These are phyloP conservation scores for Hofmannophila pseudospretella DNA, from an alignment of 2,888 invertebrate genomes.

Conservation along the genomic window DNA sequence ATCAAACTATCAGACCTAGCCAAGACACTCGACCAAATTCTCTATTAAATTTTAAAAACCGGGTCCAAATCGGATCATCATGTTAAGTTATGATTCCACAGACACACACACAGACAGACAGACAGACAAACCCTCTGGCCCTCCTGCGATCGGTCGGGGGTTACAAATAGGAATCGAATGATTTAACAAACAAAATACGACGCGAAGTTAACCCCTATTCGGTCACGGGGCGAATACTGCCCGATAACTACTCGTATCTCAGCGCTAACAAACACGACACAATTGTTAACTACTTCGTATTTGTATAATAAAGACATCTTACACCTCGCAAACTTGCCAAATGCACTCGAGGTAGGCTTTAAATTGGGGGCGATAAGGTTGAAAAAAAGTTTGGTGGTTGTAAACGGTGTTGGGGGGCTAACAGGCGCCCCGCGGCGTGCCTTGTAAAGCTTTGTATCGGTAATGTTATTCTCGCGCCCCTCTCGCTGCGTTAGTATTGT, in stretches of 20 bases:
- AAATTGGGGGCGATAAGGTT: constrained; percentile 11
- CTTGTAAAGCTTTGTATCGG: constrained; percentile 46
- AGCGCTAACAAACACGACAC: constrained; percentile 26
- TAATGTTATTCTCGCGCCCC: constrained; percentile 46
- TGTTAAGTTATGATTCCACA: too few species aligned
- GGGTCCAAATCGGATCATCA: too few species aligned
- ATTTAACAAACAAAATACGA: not conserved
- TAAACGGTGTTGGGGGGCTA: constrained; percentile 19
- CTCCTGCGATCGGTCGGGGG: too few species aligned
- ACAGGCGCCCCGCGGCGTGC: constrained; percentile 51
- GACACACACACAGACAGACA: too few species aligned
- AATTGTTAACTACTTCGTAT: constrained; percentile 35
- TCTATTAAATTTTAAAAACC: too few species aligned
- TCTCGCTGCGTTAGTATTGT: constrained; percentile 28
- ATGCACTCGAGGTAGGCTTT: constrained; percentile 17
- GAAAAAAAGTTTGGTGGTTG: constrained; percentile 4
- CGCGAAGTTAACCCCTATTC: not conserved
- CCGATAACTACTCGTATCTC: constrained; percentile 50
- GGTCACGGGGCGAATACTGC: constrained; percentile 24
- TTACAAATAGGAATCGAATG: too few species aligned
- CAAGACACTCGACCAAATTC: too few species aligned
- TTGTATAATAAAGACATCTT: constrained; percentile 37
- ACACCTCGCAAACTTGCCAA: constrained; percentile 4
- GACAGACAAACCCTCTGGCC: too few species aligned
- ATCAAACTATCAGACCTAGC: too few species aligned